Evolutionary conservation across 2,113 vertebrate genomes (phyloP).

Genomic region (Myxocyprinus asiaticus): DNA sequence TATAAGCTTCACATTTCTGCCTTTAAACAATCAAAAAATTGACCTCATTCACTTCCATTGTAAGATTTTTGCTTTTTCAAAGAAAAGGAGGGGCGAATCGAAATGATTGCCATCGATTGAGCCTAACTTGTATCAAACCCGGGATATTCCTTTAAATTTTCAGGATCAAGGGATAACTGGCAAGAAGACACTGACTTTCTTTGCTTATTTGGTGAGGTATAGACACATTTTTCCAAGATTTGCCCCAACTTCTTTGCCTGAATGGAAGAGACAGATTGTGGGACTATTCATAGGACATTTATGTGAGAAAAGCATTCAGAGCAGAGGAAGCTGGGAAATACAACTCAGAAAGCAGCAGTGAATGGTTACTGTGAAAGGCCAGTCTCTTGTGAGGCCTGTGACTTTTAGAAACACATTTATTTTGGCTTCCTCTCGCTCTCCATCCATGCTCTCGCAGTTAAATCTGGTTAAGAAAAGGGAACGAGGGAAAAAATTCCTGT

Average conservation of each 20-base stretch:
- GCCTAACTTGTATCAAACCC: too few species aligned
- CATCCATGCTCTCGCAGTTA: conserved; percentile 24
- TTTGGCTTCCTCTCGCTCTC: conserved; percentile 9
- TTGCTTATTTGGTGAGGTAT: neutral
- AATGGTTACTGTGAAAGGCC: conserved; percentile 36
- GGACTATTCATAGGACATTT: conserved; percentile 31
- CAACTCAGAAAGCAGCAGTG: conserved; percentile 16
- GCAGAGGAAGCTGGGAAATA: conserved; percentile 36
- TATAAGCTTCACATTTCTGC: too few species aligned
- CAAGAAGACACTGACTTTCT: neutral
- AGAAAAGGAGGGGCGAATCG: too few species aligned
- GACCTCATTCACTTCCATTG: too few species aligned
- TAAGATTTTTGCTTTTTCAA: too few species aligned
- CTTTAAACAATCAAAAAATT: too few species aligned
- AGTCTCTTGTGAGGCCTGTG: conserved; percentile 16
- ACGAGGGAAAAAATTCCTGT: conserved; percentile 51
- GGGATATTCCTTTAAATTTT: too few species aligned
- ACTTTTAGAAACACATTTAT: conserved; percentile 14
- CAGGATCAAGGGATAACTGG: neutral
- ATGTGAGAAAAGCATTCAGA: conserved; percentile 35
- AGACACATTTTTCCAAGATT: conserved; percentile 6
- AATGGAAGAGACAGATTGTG: conserved; percentile 11
- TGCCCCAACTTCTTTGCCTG: neutral
- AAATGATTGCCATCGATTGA: too few species aligned
- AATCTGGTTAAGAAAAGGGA: conserved; percentile 34